A percentile compares a stretch with the other conserved stretches of the same genome.
phyloP scores from a whole-genome alignment of 2,888 invertebrate genomes.

The Phalera bucephala region DNA sequence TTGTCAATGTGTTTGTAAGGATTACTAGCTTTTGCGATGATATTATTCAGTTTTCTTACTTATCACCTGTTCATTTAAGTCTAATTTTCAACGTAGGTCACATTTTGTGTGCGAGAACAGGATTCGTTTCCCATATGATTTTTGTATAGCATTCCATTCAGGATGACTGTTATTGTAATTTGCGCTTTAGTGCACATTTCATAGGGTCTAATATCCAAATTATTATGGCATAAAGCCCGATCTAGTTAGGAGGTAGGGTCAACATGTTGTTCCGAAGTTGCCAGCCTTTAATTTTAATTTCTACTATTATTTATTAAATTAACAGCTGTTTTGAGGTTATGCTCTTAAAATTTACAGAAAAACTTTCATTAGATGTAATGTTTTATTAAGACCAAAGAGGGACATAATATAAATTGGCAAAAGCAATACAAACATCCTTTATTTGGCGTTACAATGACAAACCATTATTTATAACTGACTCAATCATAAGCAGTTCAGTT shows the following conservation, averaged over 20 bases:
- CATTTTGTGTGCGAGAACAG: conserved; percentile 51
- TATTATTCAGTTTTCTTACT: conserved; percentile 19
- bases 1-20: conserved; percentile 45
- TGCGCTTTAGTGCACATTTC: background rate
- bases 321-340: conserved; percentile 17
- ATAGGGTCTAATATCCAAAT: conserved; percentile 36
- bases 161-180: conserved; percentile 18
- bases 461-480: too few species aligned
- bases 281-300: conserved; percentile 35
- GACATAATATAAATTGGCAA: too few species aligned
- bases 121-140: conserved; percentile 77
- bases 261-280: conserved; percentile 40
- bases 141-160: conserved; percentile 71
- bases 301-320: conserved; percentile 10
- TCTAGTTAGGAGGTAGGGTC: conserved; percentile 56
- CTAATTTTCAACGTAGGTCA: conserved; percentile 13
- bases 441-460: too few species aligned
- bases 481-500: too few species aligned
- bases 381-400: too few species aligned
- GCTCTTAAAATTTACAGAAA: background rate
- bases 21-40: conserved; percentile 39
- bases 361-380: background rate
- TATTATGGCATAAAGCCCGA: conserved; percentile 32
- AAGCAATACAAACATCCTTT: too few species aligned
- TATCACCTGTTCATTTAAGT: background rate